A percentile compares a stretch with the other conserved stretches of the same genome.
These are phyloP conservation scores for Leptinotarsa rubiginosa DNA, from an alignment of 2,888 invertebrate genomes.

Conservation along the genomic window DNA sequence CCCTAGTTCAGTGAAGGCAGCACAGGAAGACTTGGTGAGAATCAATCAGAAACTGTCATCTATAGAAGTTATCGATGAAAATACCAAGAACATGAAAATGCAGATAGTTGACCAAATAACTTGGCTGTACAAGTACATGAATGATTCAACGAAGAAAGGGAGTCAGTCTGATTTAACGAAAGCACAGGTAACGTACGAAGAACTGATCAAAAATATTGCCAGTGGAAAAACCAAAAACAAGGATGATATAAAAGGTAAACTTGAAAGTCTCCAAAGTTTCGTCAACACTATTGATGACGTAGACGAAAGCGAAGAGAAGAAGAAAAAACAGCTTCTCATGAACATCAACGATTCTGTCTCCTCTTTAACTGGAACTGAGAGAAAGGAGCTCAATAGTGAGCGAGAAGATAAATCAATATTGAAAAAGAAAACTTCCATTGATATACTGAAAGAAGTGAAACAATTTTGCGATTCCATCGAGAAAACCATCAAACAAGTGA, in stretches of 20 bases:
- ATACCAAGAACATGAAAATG: conserved; percentile 39
- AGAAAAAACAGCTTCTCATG: conserved; percentile 36
- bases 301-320: conserved; percentile 29
- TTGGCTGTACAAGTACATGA: conserved; percentile 39
- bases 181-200: conserved; percentile 44
- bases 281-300: conserved; percentile 40
- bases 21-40: conserved; percentile 41
- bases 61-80: conserved; percentile 45
- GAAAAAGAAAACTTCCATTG: background rate
- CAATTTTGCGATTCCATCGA: conserved; percentile 3
- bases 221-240: conserved; percentile 40
- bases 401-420: background rate
- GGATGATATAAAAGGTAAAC: conserved; percentile 39
- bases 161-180: conserved; percentile 42
- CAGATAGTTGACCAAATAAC: conserved; percentile 42
- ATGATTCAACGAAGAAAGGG: conserved; percentile 36
- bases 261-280: conserved; percentile 42
- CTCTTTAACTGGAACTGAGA: conserved; percentile 10
- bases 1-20: conserved; percentile 22
- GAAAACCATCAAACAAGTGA: background rate
- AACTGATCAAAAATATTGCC: conserved; percentile 43
- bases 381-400: background rate
- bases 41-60: conserved; percentile 40
- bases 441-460: conserved; percentile 11
- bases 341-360: conserved; percentile 36